phyloP scores from a whole-genome alignment of 64 coral and sea anemone genomes.

The Orbicella faveolata region DNA sequence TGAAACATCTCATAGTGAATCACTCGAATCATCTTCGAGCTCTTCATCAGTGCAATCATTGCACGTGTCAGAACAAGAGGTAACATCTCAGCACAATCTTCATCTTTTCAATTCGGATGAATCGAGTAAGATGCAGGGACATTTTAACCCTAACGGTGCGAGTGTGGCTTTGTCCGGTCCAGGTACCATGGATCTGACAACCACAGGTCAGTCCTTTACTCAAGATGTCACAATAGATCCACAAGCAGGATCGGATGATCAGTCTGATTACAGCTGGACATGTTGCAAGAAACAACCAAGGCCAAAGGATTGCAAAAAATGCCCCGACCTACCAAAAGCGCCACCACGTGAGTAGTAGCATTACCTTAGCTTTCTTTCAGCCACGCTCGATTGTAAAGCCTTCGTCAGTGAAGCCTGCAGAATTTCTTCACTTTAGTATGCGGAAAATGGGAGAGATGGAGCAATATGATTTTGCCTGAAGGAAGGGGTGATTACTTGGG shows the following conservation, averaged over 20 bases:
- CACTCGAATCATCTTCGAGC: background rate
- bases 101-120: constrained; percentile 13
- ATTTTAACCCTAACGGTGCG: constrained; percentile 30
- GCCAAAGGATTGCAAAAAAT: constrained; percentile 13
- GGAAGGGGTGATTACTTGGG: no score
- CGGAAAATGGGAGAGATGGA: no score
- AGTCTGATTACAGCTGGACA: constrained; percentile 2
- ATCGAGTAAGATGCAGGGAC: constrained; percentile 13
- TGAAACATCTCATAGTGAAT: background rate
- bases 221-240: constrained; percentile 15
- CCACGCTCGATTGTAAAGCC: background rate
- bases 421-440: background rate
- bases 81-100: constrained; percentile 18
- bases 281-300: constrained; percentile 14
- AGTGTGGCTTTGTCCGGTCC: constrained; percentile 39
- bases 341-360: constrained; percentile 9
- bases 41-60: background rate
- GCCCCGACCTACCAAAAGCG: constrained; percentile 22
- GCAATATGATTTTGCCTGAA: no score
- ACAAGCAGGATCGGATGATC: background rate
- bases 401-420: background rate
- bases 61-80: background rate
- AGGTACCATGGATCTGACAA: constrained; percentile 14
- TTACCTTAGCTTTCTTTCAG: background rate
- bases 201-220: background rate